A percentile compares a stretch with the other conserved stretches of the same genome.
These are phyloP conservation scores for Drosophila nasuta DNA, from an alignment of 1,140 invertebrate species.

Conservation along the genomic window DNA sequence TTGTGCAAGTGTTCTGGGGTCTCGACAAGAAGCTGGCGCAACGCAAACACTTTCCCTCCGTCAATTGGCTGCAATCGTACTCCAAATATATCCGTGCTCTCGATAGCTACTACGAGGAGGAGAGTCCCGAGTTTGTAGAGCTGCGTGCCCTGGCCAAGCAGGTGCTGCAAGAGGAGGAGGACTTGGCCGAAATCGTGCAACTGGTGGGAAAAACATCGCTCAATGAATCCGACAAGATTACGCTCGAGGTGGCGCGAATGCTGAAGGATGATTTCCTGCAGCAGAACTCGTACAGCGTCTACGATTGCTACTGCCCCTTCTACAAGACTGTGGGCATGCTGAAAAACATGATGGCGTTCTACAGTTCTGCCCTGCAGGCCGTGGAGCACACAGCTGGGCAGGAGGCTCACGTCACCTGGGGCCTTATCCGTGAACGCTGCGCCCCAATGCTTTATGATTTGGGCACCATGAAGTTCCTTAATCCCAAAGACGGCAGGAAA, in stretches of 20 bases:
- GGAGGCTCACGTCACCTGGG: slow-evolving; percentile 70
- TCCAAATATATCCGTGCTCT: slow-evolving; percentile 93
- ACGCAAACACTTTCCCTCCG: slow-evolving; percentile 99
- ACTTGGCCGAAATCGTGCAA: slow-evolving; percentile 94
- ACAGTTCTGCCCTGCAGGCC: slow-evolving; percentile 31
- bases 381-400: slow-evolving; percentile 46
- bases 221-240: slow-evolving; percentile 74
- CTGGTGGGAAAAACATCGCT: slow-evolving; percentile 94
- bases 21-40: slow-evolving; percentile 99
- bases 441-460: slow-evolving; percentile 59
- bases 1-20: slow-evolving; percentile 99
- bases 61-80: slow-evolving; percentile 97
- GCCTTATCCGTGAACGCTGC: slow-evolving; percentile 55
- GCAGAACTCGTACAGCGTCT: slow-evolving; percentile 75
- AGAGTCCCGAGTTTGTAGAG: slow-evolving; percentile 89
- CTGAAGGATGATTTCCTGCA: slow-evolving; percentile 80
- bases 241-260: slow-evolving; percentile 74
- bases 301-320: slow-evolving; percentile 76
- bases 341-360: slow-evolving; percentile 69
- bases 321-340: slow-evolving; percentile 80
- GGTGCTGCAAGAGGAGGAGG: slow-evolving; percentile 94
- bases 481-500: slow-evolving; percentile 44
- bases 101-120: slow-evolving; percentile 92
- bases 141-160: slow-evolving; percentile 88
- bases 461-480: slow-evolving; percentile 71